Percentiles rank a stretch among this genome's conserved stretches.
Conservation (phyloP, 2,113 vertebrate species). For the Pholis gunnellus region DNA sequence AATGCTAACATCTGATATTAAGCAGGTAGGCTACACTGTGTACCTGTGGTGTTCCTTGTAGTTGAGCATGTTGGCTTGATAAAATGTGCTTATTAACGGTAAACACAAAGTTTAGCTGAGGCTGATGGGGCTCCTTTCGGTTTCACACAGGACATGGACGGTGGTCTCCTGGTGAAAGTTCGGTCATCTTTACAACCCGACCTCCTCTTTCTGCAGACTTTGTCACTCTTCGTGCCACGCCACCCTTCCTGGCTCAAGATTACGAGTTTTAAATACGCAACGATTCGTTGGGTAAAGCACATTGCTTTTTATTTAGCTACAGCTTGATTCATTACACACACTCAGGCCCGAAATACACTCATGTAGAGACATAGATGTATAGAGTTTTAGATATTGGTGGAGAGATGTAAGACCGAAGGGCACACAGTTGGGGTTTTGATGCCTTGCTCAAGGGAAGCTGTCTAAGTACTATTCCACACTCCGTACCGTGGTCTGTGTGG, state of each 20-base stretch:
- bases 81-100: neutral
- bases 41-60: no score
- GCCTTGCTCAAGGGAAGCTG: no score
- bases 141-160: no score
- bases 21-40: no score
- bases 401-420: neutral
- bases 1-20: no score
- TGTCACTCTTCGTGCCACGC: no score
- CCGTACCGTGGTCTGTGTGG: neutral
- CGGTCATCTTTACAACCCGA: no score
- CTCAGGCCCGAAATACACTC: neutral
- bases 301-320: no score
- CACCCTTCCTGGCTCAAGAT: neutral
- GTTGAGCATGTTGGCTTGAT: neutral
- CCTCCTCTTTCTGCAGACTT: no score
- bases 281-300: no score
- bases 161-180: no score
- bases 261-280: neutral
- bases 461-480: neutral
- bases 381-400: neutral
- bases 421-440: neutral
- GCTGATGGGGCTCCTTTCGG: neutral
- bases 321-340: neutral
- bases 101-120: neutral
- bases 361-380: neutral